A percentile compares a stretch with the other conserved stretches of the same genome.
These are phyloP conservation scores for Drosophila ananassae DNA, from an alignment of 1,140 invertebrate genomes.

Conservation along the genomic window DNA sequence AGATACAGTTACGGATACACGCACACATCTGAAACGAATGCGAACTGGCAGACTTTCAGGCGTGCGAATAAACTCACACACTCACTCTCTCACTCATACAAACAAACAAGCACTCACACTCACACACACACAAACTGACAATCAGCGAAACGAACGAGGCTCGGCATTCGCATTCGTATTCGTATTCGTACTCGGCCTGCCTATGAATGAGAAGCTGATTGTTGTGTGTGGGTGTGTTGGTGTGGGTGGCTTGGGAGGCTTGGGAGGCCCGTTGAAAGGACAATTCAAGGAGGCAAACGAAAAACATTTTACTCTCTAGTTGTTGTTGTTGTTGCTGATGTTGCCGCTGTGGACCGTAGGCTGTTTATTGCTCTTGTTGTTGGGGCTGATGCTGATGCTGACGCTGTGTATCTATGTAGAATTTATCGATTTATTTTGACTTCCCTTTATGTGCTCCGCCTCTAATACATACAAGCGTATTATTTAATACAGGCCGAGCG, in stretches of 20 bases:
- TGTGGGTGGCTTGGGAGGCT: slow-evolving; percentile 11
- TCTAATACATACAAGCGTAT: slow-evolving; percentile 56
- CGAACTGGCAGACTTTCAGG: slow-evolving; percentile 6
- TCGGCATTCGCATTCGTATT: slow-evolving; percentile 44
- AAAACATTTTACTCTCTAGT: slow-evolving; percentile 62
- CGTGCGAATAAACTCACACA: slow-evolving; percentile 19
- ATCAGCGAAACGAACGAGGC: slow-evolving; percentile 43
- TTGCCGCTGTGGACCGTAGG: slow-evolving; percentile 57
- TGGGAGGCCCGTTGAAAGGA: slow-evolving; percentile 53
- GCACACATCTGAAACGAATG: background rate
- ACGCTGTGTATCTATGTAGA: slow-evolving; percentile 65
- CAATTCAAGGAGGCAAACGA: slow-evolving; percentile 76
- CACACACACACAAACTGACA: slow-evolving; percentile 6
- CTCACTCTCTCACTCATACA: slow-evolving; percentile 5
- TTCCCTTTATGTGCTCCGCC: slow-evolving; percentile 62
- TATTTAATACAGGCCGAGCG: slow-evolving; percentile 68
- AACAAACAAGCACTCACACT: slow-evolving; percentile 1
- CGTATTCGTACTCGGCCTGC: slow-evolving; percentile 43
- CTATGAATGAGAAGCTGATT: slow-evolving; percentile 61
- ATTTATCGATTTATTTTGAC: slow-evolving; percentile 82
- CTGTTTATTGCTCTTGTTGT: slow-evolving; percentile 68
- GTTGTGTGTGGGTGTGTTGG: background rate
- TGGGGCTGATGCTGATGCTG: slow-evolving; percentile 23
- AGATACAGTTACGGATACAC: slow-evolving; percentile 24
- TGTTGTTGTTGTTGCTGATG: slow-evolving; percentile 29